Evolutionary conservation across 1,140 invertebrate genomes (phyloP), one percentile per base, ranked within the genome.

Genomic region (Cydia fagiglandana): DNA sequence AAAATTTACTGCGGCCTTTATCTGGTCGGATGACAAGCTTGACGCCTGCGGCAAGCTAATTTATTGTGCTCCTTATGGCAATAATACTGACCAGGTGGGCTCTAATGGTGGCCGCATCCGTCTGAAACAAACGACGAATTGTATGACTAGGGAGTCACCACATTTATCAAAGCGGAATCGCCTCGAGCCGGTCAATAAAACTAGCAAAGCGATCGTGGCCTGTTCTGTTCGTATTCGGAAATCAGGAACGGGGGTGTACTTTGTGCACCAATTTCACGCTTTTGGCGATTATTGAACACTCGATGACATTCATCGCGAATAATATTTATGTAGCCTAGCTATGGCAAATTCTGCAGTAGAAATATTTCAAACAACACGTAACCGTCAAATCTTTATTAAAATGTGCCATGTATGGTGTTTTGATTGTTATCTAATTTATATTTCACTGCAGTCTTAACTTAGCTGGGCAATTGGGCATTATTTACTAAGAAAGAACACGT

Each of bases 21-120:
- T 61, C 56, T 61, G 17, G 15, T 24, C 56, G 6, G 15, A 12
- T 61, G 56, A 24, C 56, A 12, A 53, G 50, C 50, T 53, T 53
- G 10, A 53, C 50, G 50, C 50, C 50, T 6, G 50, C 53, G 53
- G 53, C 53, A 45, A 45, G 12, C 45, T 47, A 13, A 47, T 47
- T 47, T 53, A 53, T 13, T n/a, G n/a, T 17, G 2, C n/a, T 53
- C n/a, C 50, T 53, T 53, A 53, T 17, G 5, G 15, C 50, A n/a
- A 53, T 50, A 13, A 50, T 61, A 61, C 56, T 61, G n/a, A 61
- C 56, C 56, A 61, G 56, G 17, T 61, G n/a, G 56, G 10, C 20
- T 61, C 56, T 61, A 61, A 24, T 61, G 56, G 56, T 61, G 56
- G 56, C 56, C 56, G 56, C 56, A 24, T 61, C 56, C 56, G 56